Percentiles rank a stretch among this genome's conserved stretches.
Evolutionary conservation across 2,888 invertebrate species (phyloP).

Genomic region (Melanargia galathea): DNA sequence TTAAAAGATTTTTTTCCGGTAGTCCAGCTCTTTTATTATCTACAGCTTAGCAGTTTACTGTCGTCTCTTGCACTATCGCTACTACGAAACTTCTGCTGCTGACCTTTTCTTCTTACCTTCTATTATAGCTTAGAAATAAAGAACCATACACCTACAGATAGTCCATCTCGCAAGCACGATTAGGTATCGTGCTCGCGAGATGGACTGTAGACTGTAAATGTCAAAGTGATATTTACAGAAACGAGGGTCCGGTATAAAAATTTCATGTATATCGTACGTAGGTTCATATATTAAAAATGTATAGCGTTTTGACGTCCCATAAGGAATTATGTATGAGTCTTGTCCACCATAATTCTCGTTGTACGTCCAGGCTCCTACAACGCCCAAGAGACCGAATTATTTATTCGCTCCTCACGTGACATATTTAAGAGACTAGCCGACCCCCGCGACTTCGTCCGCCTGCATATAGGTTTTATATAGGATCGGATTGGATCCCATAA

Average conservation of each 20-base stretch:
- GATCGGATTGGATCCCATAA: too few relatives aligned
- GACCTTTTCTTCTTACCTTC: too few relatives aligned
- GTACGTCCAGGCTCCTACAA: slow-evolving; percentile 46
- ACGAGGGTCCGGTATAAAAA: slow-evolving; percentile 7
- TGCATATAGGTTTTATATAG: too few relatives aligned
- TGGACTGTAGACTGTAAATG: slow-evolving; percentile 47
- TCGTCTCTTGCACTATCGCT: too few relatives aligned
- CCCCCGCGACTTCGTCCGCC: too few relatives aligned
- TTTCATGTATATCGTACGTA: background rate
- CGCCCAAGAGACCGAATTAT: slow-evolving; percentile 61
- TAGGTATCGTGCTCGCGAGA: slow-evolving; percentile 51
- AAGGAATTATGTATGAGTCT: slow-evolving; percentile 22
- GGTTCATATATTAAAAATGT: slow-evolving; percentile 3
- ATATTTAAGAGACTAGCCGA: slow-evolving; percentile 71
- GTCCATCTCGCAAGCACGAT: too few relatives aligned
- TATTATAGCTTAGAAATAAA: too few relatives aligned
- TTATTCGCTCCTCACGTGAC: slow-evolving; percentile 74
- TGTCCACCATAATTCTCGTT: slow-evolving; percentile 34
- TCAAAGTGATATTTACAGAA: slow-evolving; percentile 5
- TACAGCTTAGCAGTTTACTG: too few relatives aligned
- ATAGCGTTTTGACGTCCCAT: background rate
- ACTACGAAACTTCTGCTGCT: too few relatives aligned
- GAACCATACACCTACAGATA: too few relatives aligned
- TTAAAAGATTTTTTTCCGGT: too few relatives aligned
- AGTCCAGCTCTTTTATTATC: too few relatives aligned